phyloP scores from a whole-genome alignment of 2,888 invertebrate species.

The Aphodius sticticus region DNA sequence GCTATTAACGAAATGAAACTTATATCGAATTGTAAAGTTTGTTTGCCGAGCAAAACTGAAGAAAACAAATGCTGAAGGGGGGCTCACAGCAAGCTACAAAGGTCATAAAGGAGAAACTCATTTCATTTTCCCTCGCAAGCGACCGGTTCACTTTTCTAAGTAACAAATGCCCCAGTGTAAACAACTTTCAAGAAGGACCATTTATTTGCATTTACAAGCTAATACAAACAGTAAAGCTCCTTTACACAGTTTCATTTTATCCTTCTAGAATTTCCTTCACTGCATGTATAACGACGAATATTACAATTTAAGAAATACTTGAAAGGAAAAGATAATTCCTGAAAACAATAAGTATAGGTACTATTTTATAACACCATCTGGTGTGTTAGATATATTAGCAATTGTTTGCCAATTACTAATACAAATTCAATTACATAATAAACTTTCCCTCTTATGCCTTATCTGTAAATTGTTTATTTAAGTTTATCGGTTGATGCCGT shows the following conservation, averaged over 20 bases:
- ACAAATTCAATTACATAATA: background rate
- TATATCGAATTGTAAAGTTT: conserved; percentile 25
- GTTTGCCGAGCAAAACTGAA: conserved; percentile 10
- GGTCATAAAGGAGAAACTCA: conserved; percentile 9
- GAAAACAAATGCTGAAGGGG: conserved; percentile 11
- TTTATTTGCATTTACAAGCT: conserved; percentile 18
- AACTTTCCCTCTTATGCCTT: background rate
- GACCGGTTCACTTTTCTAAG: conserved; percentile 21
- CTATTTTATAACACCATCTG: background rate
- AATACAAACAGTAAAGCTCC: conserved; percentile 6
- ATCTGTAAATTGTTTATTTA: background rate
- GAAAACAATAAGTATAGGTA: background rate
- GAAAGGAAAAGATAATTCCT: no score
- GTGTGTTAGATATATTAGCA: background rate
- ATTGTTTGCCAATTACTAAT: background rate
- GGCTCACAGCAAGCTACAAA: background rate
- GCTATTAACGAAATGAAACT: conserved; percentile 25
- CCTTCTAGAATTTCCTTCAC: background rate
- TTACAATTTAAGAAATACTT: no score
- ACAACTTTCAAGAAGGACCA: conserved; percentile 14
- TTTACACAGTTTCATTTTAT: background rate
- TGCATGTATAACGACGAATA: background rate
- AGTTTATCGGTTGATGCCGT: background rate
- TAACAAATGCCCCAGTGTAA: conserved; percentile 20
- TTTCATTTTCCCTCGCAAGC: conserved; percentile 8